Evolutionary conservation across 1,140 invertebrate genomes (phyloP), one percentile per base, ranked within the genome.

Genomic region (Anastrepha obliqua): DNA sequence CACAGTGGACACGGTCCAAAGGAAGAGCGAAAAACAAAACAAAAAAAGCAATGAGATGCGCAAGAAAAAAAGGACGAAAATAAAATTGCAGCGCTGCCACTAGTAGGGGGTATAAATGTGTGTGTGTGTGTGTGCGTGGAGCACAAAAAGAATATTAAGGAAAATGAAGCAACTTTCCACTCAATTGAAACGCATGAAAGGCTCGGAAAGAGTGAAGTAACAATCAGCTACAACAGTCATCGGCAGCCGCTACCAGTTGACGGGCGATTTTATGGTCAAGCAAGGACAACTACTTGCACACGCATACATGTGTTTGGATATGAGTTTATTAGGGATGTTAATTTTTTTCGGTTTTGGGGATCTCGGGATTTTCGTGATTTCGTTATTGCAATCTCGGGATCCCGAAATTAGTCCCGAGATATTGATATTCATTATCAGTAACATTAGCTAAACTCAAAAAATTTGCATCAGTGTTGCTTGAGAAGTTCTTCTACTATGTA

Each of bases 121-220:
- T 60, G 59, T 60, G 17, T 64, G 65, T 3, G 29, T 13, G 65
- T 1, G 65, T 67, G 65, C 13, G 29, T 15, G 8, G 39, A 67
- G 29, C 8, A 11, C 39, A 13, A 8, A 81, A 55, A 29, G 74
- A 81, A 81, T 51, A 42, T 81, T 74, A 47, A 47, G 20, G 51
- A 81, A 81, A 81, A 81, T 81, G 74, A 81, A 81, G 47, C 74
- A 81, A 81, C 74, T 81, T 81, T 81, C 74, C 74, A 81, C 47
- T 81, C 74, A 81, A 81, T 81, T 81, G 74, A 81, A 81, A 55
- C n/a, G 47, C 44, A 29, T 55, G 51, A 81, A 81, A 20, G 20
- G 74, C 47, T 47, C 44, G 13, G 13, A 13, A 17, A 74, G 42
- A 17, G 13, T 17, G 17, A 74, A 42, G 29, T 29, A 29, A 29